Evolutionary conservation across 2,113 vertebrate species (phyloP).

Genomic region (Malurus cyaneus): DNA sequence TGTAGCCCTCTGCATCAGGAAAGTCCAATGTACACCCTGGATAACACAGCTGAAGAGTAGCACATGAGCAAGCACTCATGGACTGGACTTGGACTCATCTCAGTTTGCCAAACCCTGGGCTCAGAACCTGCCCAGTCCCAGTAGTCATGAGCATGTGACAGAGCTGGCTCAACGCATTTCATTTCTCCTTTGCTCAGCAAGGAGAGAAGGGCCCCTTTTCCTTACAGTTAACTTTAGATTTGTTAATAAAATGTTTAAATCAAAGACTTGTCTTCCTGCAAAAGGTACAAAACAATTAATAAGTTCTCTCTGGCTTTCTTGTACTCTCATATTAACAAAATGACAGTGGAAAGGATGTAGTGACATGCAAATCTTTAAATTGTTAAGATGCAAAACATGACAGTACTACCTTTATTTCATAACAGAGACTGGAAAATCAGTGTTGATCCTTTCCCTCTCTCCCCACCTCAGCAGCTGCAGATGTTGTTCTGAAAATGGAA

Average conservation of each 20-base stretch:
- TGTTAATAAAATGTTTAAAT: constrained; percentile 37
- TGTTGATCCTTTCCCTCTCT: constrained; percentile 1
- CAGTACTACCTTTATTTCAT: constrained; percentile 59
- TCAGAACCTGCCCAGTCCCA: not conserved
- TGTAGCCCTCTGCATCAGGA: not conserved
- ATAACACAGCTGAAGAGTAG: not conserved
- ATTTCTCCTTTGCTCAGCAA: not conserved
- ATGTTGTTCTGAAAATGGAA: constrained; percentile 41
- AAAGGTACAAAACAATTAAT: constrained; percentile 31
- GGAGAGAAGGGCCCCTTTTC: not conserved
- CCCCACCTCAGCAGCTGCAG: constrained; percentile 39
- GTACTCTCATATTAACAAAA: constrained; percentile 59
- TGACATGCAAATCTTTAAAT: constrained; percentile 50
- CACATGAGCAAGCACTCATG: not conserved
- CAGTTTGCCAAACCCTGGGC: not conserved
- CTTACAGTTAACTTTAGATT: not conserved
- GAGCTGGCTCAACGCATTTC: not conserved
- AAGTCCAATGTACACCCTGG: not conserved
- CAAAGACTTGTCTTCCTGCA: constrained; percentile 34
- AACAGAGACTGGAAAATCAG: constrained; percentile 66
- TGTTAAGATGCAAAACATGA: constrained; percentile 63
- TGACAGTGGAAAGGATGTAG: constrained; percentile 48
- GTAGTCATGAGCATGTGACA: not conserved
- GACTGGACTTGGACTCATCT: not conserved
- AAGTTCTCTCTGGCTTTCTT: constrained; percentile 21